Percentiles rank a stretch among this genome's conserved stretches.
Conservation (phyloP, 2,797 vertebrate species). For the Chanos chanos region DNA sequence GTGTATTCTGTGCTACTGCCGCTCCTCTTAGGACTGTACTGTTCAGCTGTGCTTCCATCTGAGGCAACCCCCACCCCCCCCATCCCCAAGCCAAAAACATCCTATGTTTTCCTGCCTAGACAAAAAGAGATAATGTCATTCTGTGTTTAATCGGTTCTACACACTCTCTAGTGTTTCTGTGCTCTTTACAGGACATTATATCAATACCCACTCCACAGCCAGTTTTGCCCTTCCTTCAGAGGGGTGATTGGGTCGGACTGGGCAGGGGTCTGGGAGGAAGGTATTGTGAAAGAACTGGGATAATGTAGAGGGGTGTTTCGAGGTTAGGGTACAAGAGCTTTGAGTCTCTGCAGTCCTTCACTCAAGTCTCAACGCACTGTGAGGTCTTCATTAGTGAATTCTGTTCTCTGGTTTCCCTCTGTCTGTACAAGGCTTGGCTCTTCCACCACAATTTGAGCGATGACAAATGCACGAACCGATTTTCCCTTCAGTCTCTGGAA, state of each 20-base stretch:
- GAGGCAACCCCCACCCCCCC: too few relatives aligned
- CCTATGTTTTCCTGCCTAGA: conserved; percentile 37
- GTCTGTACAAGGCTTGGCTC: conserved; percentile 20
- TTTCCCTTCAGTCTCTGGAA: too few relatives aligned
- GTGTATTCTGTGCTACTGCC: too few relatives aligned
- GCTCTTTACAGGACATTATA: conserved; percentile 42
- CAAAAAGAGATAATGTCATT: conserved; percentile 43
- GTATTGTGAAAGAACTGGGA: conserved; percentile 29
- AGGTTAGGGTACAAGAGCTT: conserved; percentile 32
- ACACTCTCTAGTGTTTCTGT: conserved; percentile 26
- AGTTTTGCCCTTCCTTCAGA: conserved; percentile 25
- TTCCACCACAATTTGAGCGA: too few relatives aligned
- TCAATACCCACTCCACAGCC: conserved; percentile 41
- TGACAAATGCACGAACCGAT: too few relatives aligned
- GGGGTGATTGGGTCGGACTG: conserved; percentile 31
- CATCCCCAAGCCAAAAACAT: too few relatives aligned
- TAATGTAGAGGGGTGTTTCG: conserved; percentile 38
- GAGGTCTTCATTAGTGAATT: conserved; percentile 29
- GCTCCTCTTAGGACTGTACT: too few relatives aligned
- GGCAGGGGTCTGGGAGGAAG: conserved; percentile 13
- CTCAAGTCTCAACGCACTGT: conserved; percentile 30
- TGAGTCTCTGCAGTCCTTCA: conserved; percentile 27
- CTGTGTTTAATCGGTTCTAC: conserved; percentile 37
- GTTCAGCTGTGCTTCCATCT: too few relatives aligned
- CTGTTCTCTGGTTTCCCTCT: conserved; percentile 28